Conservation (phyloP, 2,113 vertebrate species). For the Thinocorus orbignyianus region DNA sequence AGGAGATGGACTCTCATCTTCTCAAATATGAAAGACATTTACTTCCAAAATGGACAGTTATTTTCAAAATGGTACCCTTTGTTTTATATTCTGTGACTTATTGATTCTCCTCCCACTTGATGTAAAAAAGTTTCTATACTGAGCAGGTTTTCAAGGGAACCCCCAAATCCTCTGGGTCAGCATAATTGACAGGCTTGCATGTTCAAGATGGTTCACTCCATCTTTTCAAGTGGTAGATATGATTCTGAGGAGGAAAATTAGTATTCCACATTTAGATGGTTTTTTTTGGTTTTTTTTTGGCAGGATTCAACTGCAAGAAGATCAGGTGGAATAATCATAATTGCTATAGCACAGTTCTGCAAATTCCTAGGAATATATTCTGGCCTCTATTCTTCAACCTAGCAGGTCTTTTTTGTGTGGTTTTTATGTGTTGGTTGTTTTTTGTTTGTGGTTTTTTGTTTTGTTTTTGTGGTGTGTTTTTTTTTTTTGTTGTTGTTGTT, state of each 20-base stretch:
- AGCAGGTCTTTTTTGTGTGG: fast-evolving
- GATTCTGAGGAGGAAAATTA: neutral
- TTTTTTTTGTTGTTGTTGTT: too few relatives aligned
- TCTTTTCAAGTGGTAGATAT: neutral
- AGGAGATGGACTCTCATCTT: neutral
- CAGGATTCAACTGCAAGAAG: neutral
- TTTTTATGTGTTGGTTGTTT: neutral
- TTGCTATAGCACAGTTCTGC: neutral
- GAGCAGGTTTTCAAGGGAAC: neutral
- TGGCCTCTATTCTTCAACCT: neutral
- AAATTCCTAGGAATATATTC: neutral
- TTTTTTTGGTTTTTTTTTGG: neutral
- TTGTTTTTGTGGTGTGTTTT: too few relatives aligned
- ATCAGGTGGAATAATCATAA: neutral
- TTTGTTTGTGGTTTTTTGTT: too few relatives aligned
- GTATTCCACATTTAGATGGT: neutral
- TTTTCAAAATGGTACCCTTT: neutral
- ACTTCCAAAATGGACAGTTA: neutral
- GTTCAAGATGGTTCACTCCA: neutral
- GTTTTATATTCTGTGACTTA: neutral
- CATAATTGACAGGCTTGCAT: neutral
- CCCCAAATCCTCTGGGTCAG: neutral
- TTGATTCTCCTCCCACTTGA: neutral
- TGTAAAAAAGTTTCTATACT: neutral
- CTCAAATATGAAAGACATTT: neutral